phyloP scores from a whole-genome alignment of 2,797 vertebrate species.

The Podarcis siculus region DNA sequence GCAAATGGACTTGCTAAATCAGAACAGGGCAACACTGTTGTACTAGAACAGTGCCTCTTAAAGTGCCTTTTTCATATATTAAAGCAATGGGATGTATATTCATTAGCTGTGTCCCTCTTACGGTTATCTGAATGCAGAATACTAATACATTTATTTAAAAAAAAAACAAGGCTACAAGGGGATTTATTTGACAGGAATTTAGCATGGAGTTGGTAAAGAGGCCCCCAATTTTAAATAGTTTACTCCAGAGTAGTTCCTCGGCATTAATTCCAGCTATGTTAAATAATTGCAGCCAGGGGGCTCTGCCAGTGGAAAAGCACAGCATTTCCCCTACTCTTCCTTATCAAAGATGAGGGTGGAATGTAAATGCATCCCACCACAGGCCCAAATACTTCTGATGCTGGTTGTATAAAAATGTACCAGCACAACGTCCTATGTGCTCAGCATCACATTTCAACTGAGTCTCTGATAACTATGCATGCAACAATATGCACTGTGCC shows the following conservation, averaged over 20 bases:
- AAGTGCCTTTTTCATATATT: background rate
- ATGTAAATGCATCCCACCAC: background rate
- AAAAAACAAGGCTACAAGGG: slow-evolving; percentile 17
- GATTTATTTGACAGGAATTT: slow-evolving; percentile 36
- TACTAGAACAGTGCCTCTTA: background rate
- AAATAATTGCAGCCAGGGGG: background rate
- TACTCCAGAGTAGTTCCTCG: background rate
- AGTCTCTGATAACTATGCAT: background rate
- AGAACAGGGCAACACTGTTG: slow-evolving; percentile 19
- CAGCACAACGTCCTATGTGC: background rate
- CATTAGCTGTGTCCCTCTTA: slow-evolving; percentile 2
- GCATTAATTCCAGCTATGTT: background rate
- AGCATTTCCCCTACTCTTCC: background rate
- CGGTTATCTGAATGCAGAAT: slow-evolving; percentile 6
- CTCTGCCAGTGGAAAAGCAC: background rate
- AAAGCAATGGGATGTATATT: background rate
- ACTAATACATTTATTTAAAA: background rate
- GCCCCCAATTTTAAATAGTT: background rate
- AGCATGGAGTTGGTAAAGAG: slow-evolving; percentile 33
- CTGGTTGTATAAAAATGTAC: background rate
- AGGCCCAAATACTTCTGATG: background rate
- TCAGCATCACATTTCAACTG: background rate
- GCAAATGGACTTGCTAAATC: slow-evolving; percentile 59
- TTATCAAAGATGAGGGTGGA: background rate
- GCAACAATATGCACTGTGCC: background rate